Evolutionary conservation across 1,140 invertebrate species (phyloP), one percentile per base, ranked within the genome.

Genomic region (Halesus radiatus): DNA sequence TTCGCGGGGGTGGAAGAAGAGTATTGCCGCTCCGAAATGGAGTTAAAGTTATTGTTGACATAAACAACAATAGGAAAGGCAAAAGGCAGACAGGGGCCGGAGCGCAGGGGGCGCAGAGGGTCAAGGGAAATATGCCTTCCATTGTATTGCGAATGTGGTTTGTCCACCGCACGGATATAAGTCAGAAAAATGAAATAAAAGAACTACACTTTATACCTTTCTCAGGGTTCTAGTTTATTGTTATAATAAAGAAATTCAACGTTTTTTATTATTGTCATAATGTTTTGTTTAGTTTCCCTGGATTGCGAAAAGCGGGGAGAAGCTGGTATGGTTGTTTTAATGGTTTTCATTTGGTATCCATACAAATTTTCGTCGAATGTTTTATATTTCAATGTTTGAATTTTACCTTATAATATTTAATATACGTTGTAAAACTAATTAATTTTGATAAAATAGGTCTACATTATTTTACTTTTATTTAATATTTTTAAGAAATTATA

Each of bases 1-100:
- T 72, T 52, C 45, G 50, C 20, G 50, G 50, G 72, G 72, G 72
- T 32, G 54, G 26, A 75, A 18, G 78, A 78, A 79, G 79, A 83
- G 78, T 80, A 83, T 83, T 80, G 81, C 81, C 72, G 78, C 79
- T 58, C 78, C 77, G 80, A 81, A 83, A 83, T 83, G 82, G 80
- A 83, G 80, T 83, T 80, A 83, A 83, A 83, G 82, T 83, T 83
- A 83, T 83, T 83, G 82, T 83, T 83, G 82, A 83, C 82, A 83
- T 83, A 83, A 83, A 83, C 82, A 83, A 83, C 82, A 83, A 83
- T 83, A 83, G 82, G 79, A 78, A 74, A 81, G 82, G 82, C 81
- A 80, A 79, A 79, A 45, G 37, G 37, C 37, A 45, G 37, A 45
- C 37, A 45, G 37, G 37, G 37, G 37, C 37, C 10, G 37, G 10